Conservation (phyloP, 2,113 vertebrate genomes). For the Gnathonemus echidnorhynchus region DNA sequence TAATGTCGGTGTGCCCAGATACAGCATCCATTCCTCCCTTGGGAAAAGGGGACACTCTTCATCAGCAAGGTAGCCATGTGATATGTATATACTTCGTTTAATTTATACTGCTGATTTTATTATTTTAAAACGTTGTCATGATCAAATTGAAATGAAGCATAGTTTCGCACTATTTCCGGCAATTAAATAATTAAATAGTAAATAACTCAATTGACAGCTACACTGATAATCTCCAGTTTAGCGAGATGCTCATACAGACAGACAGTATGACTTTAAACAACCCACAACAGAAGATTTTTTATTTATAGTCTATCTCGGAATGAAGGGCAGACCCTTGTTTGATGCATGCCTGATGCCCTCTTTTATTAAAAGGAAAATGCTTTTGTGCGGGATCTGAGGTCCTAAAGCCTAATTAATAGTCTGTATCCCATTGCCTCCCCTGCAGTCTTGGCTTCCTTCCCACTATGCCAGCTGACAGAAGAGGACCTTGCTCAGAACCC, state of each 20-base stretch:
- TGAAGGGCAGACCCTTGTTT: background rate
- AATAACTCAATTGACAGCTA: background rate
- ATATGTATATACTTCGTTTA: no score
- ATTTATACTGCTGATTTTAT: background rate
- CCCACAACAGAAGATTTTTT: background rate
- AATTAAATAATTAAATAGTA: background rate
- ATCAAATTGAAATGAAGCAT: background rate
- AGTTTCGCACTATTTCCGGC: background rate
- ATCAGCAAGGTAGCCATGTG: slow-evolving; percentile 48
- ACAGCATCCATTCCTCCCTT: background rate
- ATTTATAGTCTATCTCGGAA: background rate
- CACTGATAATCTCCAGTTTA: background rate
- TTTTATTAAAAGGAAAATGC: background rate
- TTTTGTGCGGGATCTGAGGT: background rate
- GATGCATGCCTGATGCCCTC: background rate
- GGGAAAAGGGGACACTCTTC: slow-evolving; percentile 41
- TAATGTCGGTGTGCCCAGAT: slow-evolving; percentile 14
- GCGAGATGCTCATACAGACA: background rate
- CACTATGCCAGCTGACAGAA: slow-evolving; percentile 61
- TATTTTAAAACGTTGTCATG: background rate
- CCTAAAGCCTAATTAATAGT: background rate
- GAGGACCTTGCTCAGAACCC: slow-evolving; percentile 69
- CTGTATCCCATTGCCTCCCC: background rate
- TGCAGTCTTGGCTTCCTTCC: slow-evolving; percentile 58
- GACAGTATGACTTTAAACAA: background rate